These are phyloP conservation scores for Mobula hypostoma DNA, from an alignment of 2,113 vertebrate species.

Conservation along the genomic window DNA sequence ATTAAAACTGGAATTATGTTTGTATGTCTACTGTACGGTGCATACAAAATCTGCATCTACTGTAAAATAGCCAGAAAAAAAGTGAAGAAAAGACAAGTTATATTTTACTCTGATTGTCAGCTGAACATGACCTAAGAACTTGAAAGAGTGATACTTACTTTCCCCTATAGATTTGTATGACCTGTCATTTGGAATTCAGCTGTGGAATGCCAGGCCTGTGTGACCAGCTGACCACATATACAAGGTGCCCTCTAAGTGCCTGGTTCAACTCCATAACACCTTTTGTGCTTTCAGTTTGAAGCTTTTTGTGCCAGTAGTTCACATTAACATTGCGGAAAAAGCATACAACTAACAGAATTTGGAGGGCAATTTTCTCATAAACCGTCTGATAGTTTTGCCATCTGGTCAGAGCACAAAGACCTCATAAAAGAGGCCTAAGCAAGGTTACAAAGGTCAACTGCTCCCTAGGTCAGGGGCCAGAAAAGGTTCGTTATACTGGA, in stretches of 20 bases:
- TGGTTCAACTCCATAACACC: slow-evolving; percentile 51
- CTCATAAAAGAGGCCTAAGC: slow-evolving; percentile 87
- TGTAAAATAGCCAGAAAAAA: neutral
- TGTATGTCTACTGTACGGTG: neutral
- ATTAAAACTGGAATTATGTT: neutral
- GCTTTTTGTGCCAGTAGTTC: slow-evolving; percentile 54
- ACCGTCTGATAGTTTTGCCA: slow-evolving; percentile 98
- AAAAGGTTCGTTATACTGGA: slow-evolving; percentile 74
- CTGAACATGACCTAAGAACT: slow-evolving; percentile 37
- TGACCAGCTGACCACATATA: slow-evolving; percentile 43
- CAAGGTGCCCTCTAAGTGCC: slow-evolving; percentile 41
- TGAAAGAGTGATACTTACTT: slow-evolving; percentile 42
- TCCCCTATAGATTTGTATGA: slow-evolving; percentile 53
- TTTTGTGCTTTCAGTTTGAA: slow-evolving; percentile 58
- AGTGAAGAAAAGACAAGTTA: neutral
- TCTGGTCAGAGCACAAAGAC: slow-evolving; percentile 86
- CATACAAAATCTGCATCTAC: neutral
- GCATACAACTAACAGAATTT: slow-evolving; percentile 67
- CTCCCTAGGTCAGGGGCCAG: slow-evolving; percentile 82
- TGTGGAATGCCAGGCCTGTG: slow-evolving; percentile 50
- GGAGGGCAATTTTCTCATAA: slow-evolving; percentile 95
- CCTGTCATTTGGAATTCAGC: slow-evolving; percentile 58
- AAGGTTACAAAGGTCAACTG: slow-evolving; percentile 84
- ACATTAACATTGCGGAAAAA: slow-evolving; percentile 68
- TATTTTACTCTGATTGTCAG: neutral